These are phyloP conservation scores for Porites cylindrica DNA, from an alignment of 92 coral and sea anemone genomes.

Conservation along the genomic window DNA sequence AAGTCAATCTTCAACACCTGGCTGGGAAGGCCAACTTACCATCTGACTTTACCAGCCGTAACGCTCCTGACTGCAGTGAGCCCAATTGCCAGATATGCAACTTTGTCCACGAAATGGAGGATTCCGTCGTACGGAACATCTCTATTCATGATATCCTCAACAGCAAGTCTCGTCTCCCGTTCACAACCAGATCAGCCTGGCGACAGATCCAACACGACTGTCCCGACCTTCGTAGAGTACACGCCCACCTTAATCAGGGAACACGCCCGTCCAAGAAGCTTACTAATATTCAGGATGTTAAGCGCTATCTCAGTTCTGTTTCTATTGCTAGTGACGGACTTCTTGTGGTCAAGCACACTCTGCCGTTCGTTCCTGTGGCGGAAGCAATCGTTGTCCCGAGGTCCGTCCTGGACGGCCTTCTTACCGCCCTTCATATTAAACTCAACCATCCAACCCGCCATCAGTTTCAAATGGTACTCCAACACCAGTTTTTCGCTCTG, in stretches of 20 bases:
- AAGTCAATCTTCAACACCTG: conserved; percentile 33
- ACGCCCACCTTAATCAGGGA: conserved; percentile 27
- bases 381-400: conserved; percentile 32
- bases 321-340: conserved; percentile 48
- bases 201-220: conserved; percentile 33
- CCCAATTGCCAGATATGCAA: no score
- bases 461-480: conserved; percentile 24
- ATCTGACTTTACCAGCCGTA: conserved; percentile 37
- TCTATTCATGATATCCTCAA: neutral
- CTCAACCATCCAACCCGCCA: conserved; percentile 48
- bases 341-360: conserved; percentile 24
- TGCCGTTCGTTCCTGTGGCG: neutral
- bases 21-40: conserved; percentile 43
- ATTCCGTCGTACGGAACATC: conserved; percentile 51
- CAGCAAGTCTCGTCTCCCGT: conserved; percentile 5
- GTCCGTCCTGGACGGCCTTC: conserved; percentile 45
- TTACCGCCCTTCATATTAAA: conserved; percentile 47
- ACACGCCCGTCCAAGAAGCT: conserved; percentile 38
- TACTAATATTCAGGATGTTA: conserved; percentile 18
- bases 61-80: conserved; percentile 38
- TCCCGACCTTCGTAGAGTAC: no score
- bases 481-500: conserved; percentile 39
- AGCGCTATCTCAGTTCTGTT: neutral
- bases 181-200: conserved; percentile 49
- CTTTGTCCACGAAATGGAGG: neutral